A percentile compares a stretch with the other conserved stretches of the same genome.
Conservation (phyloP, 2,888 invertebrate species). For the Xestia ashworthii region DNA sequence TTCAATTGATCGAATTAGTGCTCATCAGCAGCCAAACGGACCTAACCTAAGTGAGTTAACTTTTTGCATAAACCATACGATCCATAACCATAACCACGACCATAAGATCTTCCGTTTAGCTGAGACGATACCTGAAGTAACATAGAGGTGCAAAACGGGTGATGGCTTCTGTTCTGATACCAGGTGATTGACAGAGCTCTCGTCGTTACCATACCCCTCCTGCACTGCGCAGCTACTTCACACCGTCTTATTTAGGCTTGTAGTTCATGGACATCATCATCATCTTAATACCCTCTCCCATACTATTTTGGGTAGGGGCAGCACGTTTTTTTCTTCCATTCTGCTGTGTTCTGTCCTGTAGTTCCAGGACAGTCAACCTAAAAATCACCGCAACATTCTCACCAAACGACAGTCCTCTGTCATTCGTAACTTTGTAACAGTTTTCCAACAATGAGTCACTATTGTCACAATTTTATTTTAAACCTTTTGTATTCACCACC, state of each 20-base stretch:
- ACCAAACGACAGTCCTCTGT: conserved; percentile 8
- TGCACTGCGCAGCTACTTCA: not conserved
- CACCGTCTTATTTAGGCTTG: not conserved
- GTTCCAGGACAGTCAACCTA: not conserved
- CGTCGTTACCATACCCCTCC: not conserved
- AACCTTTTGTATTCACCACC: conserved; percentile 81
- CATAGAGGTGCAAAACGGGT: not conserved
- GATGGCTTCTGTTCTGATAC: not conserved
- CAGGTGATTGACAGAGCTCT: not conserved
- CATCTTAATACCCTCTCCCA: not conserved
- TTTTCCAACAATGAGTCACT: conserved; percentile 74
- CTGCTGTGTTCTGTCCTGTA: not conserved
- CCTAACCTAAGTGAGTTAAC: not conserved
- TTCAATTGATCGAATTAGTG: not conserved
- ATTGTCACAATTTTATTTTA: conserved; percentile 76
- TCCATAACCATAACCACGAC: too few species aligned
- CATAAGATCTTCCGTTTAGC: too few species aligned
- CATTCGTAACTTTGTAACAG: conserved; percentile 28
- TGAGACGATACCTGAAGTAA: not conserved
- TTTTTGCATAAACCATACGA: not conserved
- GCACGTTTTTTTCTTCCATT: too few species aligned
- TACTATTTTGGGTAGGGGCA: too few species aligned
- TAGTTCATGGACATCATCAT: not conserved
- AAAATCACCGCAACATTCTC: not conserved
- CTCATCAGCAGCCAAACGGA: not conserved